Conservation (phyloP, 2,113 vertebrate genomes). For the Psittacus erithacus region DNA sequence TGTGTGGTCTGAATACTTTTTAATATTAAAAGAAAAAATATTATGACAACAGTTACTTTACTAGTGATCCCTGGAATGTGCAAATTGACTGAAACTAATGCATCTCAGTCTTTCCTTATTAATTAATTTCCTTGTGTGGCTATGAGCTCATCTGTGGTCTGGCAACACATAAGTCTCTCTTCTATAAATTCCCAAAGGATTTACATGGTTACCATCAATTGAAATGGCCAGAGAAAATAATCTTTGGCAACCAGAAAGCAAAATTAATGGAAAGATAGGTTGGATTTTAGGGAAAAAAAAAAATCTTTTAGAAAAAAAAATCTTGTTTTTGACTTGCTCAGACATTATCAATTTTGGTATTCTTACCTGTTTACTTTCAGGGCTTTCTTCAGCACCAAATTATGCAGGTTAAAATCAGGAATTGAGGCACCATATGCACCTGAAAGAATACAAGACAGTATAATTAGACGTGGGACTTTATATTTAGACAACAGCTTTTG, state of each 20-base stretch:
- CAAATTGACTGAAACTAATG: constrained; percentile 71
- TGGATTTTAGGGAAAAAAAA: neutral
- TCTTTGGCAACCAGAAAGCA: neutral
- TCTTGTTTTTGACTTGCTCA: neutral
- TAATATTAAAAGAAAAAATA: constrained; percentile 68
- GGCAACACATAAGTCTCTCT: constrained; percentile 53
- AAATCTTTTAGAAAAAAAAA: too few relatives aligned
- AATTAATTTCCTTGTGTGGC: constrained; percentile 67
- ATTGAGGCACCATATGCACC: neutral
- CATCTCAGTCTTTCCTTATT: constrained; percentile 68
- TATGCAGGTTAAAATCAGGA: neutral
- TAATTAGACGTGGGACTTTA: neutral
- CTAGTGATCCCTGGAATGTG: constrained; percentile 67
- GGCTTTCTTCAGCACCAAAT: neutral
- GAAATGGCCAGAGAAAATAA: constrained; percentile 53
- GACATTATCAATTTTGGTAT: neutral
- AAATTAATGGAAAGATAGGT: neutral
- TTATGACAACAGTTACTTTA: constrained; percentile 70
- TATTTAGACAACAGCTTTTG: neutral
- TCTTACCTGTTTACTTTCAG: neutral
- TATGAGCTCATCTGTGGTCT: constrained; percentile 70
- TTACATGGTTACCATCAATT: constrained; percentile 43
- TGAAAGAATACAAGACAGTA: neutral
- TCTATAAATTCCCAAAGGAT: constrained; percentile 43
- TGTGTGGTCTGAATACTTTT: constrained; percentile 65